Conservation (phyloP, 1,140 invertebrate species). For the Drosophila setifemur region DNA sequence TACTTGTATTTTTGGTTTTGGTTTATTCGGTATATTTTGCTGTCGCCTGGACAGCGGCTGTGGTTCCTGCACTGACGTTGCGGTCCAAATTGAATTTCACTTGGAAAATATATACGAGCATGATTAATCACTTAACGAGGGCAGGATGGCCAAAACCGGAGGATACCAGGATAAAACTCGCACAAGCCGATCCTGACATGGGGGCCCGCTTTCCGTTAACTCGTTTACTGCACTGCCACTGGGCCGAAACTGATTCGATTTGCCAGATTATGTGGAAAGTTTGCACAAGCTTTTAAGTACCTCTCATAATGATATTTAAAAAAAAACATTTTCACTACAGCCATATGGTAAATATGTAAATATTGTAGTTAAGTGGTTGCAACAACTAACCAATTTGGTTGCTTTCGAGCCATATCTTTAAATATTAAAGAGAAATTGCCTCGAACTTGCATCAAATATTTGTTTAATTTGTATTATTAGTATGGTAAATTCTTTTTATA, state of each 20-base stretch:
- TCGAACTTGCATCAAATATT: too few relatives aligned
- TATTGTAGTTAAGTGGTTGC: too few relatives aligned
- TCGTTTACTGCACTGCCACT: conserved; percentile 11
- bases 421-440: too few relatives aligned
- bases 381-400: too few relatives aligned
- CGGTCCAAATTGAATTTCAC: conserved; percentile 72
- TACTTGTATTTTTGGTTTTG: conserved; percentile 44
- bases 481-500: too few relatives aligned
- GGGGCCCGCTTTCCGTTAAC: conserved; percentile 19
- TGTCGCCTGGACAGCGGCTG: conserved; percentile 22
- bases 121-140: conserved; percentile 70
- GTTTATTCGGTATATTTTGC: conserved; percentile 11
- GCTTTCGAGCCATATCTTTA: too few relatives aligned
- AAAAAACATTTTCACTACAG: too few relatives aligned
- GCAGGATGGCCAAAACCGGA: conserved; percentile 10
- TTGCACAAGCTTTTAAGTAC: not conserved
- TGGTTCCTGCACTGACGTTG: conserved; percentile 51
- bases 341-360: not conserved
- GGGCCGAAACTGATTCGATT: conserved; percentile 24
- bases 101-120: conserved; percentile 70
- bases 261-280: conserved; percentile 4
- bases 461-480: too few relatives aligned
- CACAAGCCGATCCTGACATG: not conserved
- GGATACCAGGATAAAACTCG: conserved; percentile 17
- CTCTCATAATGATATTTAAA: not conserved